Base-by-base conservation (phyloP, 2,797 vertebrate species). In the Brotula barbata region DNA sequence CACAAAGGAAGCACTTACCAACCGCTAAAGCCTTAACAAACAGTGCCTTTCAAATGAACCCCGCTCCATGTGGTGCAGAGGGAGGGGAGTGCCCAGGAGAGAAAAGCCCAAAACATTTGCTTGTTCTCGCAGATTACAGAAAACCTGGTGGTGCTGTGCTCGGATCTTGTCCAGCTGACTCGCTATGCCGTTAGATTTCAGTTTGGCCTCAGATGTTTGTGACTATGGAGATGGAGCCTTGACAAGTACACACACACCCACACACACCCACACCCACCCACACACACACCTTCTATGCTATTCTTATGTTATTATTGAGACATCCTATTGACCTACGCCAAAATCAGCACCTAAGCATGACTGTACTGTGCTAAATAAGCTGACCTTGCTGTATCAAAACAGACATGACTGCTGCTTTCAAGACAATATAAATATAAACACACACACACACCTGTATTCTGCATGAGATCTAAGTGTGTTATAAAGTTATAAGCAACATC, bases 1-100 rank as follows among this genome's bases (percentile, higher is more conserved):
- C 88, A 91, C 88, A 92, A 91, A 90, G 89, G 81, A 89, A 89
- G 87, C 86, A 90, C 89, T 91, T 90, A 91, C 87, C 82, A 89
- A 90, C 87, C 81, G 75, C 91, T 90, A 91, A 90, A 90, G 87
- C 86, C 81, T 90, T 89, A 88, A 90, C 87, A 92, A 90, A 90
- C 85, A 88, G 75, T 52, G 83, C 79, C 86, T 90, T 90, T 90
- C 87, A 92, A 85, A 85, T 82, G 82, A 88, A 85, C 85, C 84
- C 72, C 80, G 84, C 77, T 83, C 83, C 82, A 79, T 85, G 85
- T 60, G 53, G 74, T 62, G 74, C 71, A 52, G 65, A 84, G 75
- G 68, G 77, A 82, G 81, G 78, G 75, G 77, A 73, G 67, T 12
- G 52, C 74, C 63, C 43, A 70, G 69, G 64, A 75, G 60, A 80